Percentiles rank a stretch among this genome's conserved stretches.
phyloP scores from a whole-genome alignment of 64 coral and sea anemone genomes.

The Orbicella faveolata region DNA sequence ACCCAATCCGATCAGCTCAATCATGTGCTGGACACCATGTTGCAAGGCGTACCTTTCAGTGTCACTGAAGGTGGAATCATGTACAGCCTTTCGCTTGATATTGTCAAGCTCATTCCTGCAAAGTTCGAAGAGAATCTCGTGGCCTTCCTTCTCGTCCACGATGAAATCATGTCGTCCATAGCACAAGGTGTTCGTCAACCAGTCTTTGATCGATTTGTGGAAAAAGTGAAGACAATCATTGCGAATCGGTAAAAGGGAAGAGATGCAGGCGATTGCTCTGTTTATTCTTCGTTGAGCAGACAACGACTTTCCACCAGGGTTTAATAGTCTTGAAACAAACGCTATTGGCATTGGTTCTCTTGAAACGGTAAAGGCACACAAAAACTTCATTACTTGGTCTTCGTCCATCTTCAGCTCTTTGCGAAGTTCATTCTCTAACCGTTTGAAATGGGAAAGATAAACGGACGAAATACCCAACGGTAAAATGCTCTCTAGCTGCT shows the following conservation, averaged over 20 bases:
- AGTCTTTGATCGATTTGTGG: constrained; percentile 52
- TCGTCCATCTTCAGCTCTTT: background rate
- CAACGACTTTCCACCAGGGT: background rate
- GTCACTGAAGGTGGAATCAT: background rate
- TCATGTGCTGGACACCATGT: background rate
- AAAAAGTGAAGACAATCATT: constrained; percentile 16
- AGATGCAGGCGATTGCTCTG: background rate
- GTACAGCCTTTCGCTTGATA: background rate
- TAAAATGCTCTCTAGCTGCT: background rate
- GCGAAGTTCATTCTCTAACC: background rate
- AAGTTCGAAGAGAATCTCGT: constrained; percentile 8
- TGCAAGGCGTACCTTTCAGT: constrained; percentile 27
- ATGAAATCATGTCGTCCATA: constrained; percentile 33
- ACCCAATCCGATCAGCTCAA: background rate
- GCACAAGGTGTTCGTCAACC: background rate
- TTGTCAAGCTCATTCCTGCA: background rate
- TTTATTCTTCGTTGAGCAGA: background rate
- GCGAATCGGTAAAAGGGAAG: background rate
- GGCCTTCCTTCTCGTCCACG: constrained; percentile 19
- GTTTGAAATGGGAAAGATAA: constrained; percentile 34
- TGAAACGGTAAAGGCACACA: background rate
- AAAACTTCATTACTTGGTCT: background rate
- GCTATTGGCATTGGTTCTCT: constrained; percentile 1
- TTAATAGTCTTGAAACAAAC: background rate
- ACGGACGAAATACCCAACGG: constrained; percentile 4